Percentiles rank a stretch among this genome's conserved stretches.
Evolutionary conservation across 2,113 vertebrate species (phyloP).

Genomic region (Nestor notabilis): DNA sequence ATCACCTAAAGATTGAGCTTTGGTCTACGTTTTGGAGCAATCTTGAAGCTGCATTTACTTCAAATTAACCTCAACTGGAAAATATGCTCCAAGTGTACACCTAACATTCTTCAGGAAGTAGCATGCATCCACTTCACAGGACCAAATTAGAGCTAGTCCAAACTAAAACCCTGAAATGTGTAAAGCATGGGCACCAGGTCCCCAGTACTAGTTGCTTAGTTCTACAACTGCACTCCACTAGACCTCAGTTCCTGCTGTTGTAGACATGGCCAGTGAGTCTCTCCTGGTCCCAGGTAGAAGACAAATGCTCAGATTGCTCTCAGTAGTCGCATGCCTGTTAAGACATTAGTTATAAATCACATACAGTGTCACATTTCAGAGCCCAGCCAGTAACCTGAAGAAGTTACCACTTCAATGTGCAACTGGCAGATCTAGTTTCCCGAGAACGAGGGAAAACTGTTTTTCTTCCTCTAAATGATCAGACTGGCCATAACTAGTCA

Average conservation of each 20-base stretch:
- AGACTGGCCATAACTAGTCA: background rate
- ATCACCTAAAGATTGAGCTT: background rate
- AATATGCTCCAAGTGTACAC: background rate
- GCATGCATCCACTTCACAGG: background rate
- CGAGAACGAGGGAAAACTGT: background rate
- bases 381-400: background rate
- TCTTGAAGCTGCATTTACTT: background rate
- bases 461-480: background rate
- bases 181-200: background rate
- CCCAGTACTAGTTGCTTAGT: background rate
- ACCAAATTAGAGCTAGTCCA: background rate
- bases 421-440: background rate
- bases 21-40: background rate
- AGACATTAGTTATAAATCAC: background rate
- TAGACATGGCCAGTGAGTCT: background rate
- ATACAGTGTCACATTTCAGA: background rate
- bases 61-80: background rate
- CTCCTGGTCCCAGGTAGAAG: background rate
- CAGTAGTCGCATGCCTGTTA: background rate
- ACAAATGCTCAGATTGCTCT: background rate
- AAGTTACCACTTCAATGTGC: background rate
- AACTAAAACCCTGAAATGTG: background rate
- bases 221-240: background rate
- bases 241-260: background rate
- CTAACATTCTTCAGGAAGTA: background rate